Conservation (phyloP, 2,113 vertebrate genomes). For the Pachyramphus minor region DNA sequence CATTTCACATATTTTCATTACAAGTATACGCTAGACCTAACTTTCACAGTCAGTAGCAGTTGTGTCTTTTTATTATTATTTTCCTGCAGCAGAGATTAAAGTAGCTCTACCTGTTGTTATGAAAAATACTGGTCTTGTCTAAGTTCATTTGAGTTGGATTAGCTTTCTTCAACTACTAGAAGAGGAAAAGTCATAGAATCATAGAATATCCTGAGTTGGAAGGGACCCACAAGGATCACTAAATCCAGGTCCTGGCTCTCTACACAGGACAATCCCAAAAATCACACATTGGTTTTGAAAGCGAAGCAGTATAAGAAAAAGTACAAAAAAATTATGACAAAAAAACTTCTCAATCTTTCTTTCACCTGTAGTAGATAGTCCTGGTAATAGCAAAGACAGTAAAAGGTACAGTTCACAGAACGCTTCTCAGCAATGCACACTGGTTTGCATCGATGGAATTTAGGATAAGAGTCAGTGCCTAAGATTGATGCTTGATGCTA, state of each 20-base stretch:
- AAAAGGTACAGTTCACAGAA: not conserved
- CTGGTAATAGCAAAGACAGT: not conserved
- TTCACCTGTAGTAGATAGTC: not conserved
- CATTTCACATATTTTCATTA: not conserved
- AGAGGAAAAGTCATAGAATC: not conserved
- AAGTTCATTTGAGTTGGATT: not conserved
- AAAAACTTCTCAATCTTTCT: not conserved
- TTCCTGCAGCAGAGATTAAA: not conserved
- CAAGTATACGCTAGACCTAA: not conserved
- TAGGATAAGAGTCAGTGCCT: not conserved
- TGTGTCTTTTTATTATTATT: not conserved
- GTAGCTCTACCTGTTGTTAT: not conserved
- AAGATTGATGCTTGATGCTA: not conserved
- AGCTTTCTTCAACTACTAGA: not conserved
- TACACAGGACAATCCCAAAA: not conserved
- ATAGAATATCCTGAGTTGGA: not conserved
- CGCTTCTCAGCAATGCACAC: not conserved
- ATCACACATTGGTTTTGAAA: not conserved
- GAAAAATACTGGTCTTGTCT: not conserved
- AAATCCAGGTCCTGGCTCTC: not conserved
- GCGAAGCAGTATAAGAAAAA: not conserved
- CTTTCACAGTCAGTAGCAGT: not conserved
- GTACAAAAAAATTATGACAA: not conserved
- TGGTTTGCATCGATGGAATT: not conserved
- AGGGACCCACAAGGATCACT: rapidly evolving